phyloP scores from a whole-genome alignment of 2,888 invertebrate genomes.

The Pterostichus niger region DNA sequence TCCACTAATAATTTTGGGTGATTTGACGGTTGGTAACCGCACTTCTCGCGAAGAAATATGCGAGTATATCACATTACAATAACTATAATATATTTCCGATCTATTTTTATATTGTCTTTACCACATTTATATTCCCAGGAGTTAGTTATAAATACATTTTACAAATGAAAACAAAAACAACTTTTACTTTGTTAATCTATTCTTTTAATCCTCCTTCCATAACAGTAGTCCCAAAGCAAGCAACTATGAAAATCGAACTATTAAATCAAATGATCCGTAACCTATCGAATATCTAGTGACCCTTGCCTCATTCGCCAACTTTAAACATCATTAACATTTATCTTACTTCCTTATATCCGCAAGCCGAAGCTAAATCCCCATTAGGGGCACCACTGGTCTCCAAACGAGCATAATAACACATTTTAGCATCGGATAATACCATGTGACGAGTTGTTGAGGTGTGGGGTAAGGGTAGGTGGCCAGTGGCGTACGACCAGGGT shows the following conservation, averaged over 20 bases:
- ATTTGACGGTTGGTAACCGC: no score
- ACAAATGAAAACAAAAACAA: no score
- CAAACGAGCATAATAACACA: conserved; percentile 39
- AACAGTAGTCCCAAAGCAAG: neutral
- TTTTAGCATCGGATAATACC: conserved; percentile 33
- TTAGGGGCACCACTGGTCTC: conserved; percentile 29
- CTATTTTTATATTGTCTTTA: no score
- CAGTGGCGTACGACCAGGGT: conserved; percentile 28
- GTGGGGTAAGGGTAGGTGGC: neutral
- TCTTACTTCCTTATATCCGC: conserved; percentile 16
- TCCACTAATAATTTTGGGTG: no score
- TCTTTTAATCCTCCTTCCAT: no score
- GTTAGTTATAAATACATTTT: no score
- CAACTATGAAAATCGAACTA: conserved; percentile 14
- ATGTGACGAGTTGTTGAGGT: conserved; percentile 3
- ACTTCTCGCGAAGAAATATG: no score
- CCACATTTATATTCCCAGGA: no score
- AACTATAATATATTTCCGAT: no score
- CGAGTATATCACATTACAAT: no score
- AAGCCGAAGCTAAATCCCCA: conserved; percentile 3
- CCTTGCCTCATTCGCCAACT: conserved; percentile 18
- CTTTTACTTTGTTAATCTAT: no score
- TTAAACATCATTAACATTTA: conserved; percentile 43
- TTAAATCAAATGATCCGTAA: neutral
- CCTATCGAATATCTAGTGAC: neutral